Base-by-base conservation (phyloP, 2,888 invertebrate genomes). In the Coelinius sp. region DNA sequence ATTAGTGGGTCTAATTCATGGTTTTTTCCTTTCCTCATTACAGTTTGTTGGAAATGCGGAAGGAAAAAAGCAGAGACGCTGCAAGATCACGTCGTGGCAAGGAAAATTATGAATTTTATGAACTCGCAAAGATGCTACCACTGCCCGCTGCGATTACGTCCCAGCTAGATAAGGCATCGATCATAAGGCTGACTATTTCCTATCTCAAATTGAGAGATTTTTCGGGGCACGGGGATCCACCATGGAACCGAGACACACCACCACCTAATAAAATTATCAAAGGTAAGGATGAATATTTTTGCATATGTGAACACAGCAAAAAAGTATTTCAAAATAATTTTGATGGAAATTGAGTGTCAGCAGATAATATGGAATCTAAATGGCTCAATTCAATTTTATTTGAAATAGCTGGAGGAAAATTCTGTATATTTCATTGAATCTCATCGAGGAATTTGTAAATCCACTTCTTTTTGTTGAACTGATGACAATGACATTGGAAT, bases 91-190 rank as follows among this genome's bases (percentile, higher is more conserved):
- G 97, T 67, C 91, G 97, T 44, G 97, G 97, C 74, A 97, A 97
- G 85, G 98, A 98, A 88, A 98, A 98, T 90, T 96, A 94, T 88
- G 97, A 98, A 90, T 98, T 97, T 90, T 97, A 97, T 89, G 97
- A 97, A 90, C 90, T 98, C 87, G 97, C 97, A 76, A 97, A 95
- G 91, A 97, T 95, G 97, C 91, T 95, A 88, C 97, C 95, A 27
- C 91, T 94, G 78, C 96, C 94, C 20, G 94, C 96, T 35, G 96
- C 96, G 84, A 97, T 97, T 86, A 97, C 97, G 86, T 95, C 95
- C 85, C 96, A 96, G 90, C 91, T 97, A 90, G 97, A 97, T 89
- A 97, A 97, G 90, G 97, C 97, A 76, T 97, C 97, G 87, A 97
- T 97, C 89, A 97, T 97, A 90, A 93, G 97, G 89, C 93, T 97